phyloP scores from a whole-genome alignment of 2,113 vertebrate genomes.

The Lasiurus cinereus region DNA sequence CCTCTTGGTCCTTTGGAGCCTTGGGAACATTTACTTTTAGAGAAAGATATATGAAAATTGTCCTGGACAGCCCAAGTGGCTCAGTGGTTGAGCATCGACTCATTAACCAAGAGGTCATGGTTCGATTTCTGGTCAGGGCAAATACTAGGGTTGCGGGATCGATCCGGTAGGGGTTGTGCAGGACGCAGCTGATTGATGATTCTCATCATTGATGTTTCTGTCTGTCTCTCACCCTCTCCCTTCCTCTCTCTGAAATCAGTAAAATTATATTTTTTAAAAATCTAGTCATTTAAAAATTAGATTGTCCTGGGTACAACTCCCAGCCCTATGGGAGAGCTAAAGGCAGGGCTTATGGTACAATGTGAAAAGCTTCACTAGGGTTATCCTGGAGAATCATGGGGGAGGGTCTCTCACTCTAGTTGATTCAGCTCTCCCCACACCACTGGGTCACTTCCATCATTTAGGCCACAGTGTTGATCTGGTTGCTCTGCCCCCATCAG shows the following conservation, averaged over 20 bases:
- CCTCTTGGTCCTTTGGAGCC: constrained; percentile 16
- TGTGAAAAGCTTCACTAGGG: neutral
- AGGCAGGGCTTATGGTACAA: neutral
- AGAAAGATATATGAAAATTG: constrained; percentile 29
- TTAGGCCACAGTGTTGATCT: neutral
- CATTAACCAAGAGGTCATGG: too few relatives aligned
- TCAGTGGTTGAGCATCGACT: too few relatives aligned
- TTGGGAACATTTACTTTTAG: constrained; percentile 51
- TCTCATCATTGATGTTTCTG: too few relatives aligned
- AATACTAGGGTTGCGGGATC: too few relatives aligned
- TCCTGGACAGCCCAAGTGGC: neutral
- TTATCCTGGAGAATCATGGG: neutral
- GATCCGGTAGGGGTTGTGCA: too few relatives aligned
- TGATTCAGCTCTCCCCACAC: neutral
- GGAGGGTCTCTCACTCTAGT: neutral
- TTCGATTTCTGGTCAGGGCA: too few relatives aligned
- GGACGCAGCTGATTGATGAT: too few relatives aligned
- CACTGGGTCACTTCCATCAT: neutral
- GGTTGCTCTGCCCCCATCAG: neutral
- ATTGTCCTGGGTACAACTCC: constrained; percentile 11
- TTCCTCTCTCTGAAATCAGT: too few relatives aligned
- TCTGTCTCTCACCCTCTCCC: too few relatives aligned
- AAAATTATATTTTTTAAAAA: too few relatives aligned
- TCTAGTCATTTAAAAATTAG: too few relatives aligned
- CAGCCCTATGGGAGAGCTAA: neutral